Evolutionary conservation across 1,140 invertebrate species (phyloP), one percentile per base, ranked within the genome.

Genomic region (Archivesica marissinica): DNA sequence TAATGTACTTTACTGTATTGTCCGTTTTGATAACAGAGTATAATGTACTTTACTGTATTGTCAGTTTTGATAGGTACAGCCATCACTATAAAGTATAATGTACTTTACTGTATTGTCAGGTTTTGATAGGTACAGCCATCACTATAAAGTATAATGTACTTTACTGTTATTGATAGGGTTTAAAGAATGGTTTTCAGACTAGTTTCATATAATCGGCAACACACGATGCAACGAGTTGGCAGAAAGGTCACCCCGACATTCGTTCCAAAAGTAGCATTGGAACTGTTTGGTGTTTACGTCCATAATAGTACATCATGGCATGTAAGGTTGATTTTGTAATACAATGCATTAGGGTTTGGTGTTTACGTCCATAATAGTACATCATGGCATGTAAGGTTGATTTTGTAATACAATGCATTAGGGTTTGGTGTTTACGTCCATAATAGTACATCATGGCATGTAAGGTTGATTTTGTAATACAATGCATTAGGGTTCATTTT

Each of bases 61-160:
- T 44, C 85, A 76, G 30, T 86, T 86, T 72, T 86, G 78, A 33
- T n/a, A n/a, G n/a, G n/a, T n/a, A n/a, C n/a, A n/a, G n/a, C n/a
- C n/a, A n/a, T n/a, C n/a, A n/a, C n/a, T n/a, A n/a, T n/a, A n/a
- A n/a, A n/a, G n/a, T n/a, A n/a, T n/a, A n/a, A n/a, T n/a, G n/a
- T n/a, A n/a, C n/a, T n/a, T n/a, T n/a, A n/a, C n/a, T n/a, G n/a
- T n/a, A n/a, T n/a, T n/a, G n/a, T n/a, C n/a, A n/a, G n/a, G n/a
- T n/a, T n/a, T n/a, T n/a, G n/a, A n/a, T 86, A 86, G 0, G 78
- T 82, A 70, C 78, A 86, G 4, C 85, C 78, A 56, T 81, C 78
- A 54, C 64, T 81, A 33, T 81, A 81, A 17, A 81, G 20, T 1
- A 66, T 81, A 17, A 81, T 17, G 15, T 30, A 50, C 25, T 6